Conservation (phyloP, 2,113 vertebrate species). For the Hoplias malabaricus region DNA sequence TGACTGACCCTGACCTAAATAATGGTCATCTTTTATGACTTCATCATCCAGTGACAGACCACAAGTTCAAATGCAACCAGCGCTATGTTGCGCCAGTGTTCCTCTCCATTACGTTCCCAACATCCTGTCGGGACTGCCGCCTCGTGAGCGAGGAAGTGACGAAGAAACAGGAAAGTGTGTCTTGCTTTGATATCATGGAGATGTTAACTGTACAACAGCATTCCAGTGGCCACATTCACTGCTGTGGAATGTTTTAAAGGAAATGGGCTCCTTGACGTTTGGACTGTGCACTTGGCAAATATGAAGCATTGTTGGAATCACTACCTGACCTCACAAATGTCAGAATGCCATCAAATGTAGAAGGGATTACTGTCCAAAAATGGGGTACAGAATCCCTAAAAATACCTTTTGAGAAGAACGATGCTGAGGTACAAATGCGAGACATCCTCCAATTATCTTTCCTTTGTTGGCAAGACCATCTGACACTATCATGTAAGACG, state of each 20-base stretch:
- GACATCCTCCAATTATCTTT: conserved; percentile 22
- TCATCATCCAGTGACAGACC: neutral
- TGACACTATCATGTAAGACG: conserved; percentile 65
- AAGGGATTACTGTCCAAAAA: too few species aligned
- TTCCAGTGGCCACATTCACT: conserved; percentile 6
- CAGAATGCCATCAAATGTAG: too few species aligned
- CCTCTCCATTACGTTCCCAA: conserved; percentile 28
- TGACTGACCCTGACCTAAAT: conserved; percentile 12
- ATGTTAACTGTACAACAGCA: conserved; percentile 19
- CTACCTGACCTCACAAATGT: too few species aligned
- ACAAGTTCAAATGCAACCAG: neutral
- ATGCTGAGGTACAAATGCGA: conserved; percentile 34
- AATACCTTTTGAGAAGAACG: too few species aligned
- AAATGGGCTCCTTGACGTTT: neutral
- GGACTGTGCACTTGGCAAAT: conserved; percentile 2
- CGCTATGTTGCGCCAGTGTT: neutral
- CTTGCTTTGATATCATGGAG: conserved; percentile 38
- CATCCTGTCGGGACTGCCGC: conserved; percentile 23
- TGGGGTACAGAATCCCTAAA: too few species aligned
- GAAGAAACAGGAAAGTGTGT: conserved; percentile 46
- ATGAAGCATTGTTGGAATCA: conserved; percentile 5
- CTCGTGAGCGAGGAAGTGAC: conserved; percentile 27
- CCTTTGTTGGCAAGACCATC: conserved; percentile 49
- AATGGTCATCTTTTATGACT: neutral
- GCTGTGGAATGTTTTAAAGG: conserved; percentile 15